Base-by-base conservation (phyloP, 2,888 invertebrate genomes). In the Malthinus flaveolus region DNA sequence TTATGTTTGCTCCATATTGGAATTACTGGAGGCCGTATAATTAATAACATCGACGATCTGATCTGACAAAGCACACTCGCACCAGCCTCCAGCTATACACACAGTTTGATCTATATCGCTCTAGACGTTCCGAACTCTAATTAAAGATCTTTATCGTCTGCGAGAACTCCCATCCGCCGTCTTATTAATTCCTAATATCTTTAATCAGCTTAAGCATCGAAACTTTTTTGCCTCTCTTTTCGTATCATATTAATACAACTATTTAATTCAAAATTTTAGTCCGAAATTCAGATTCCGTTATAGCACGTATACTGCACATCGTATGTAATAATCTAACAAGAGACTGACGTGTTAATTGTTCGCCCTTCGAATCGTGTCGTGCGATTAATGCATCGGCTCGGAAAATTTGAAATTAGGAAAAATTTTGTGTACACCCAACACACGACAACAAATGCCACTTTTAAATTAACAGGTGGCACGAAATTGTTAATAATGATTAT, bases 161-260 rank as follows among this genome's bases (percentile, higher is more conserved):
- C 72, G 72, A 74, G 74, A 74, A 75, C 71, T 75, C 72, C 73
- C 75, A 75, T 74, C 72, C 71, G 64, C 66, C 70, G 71, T 71
- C 73, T 75, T 76, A 75, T 75, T 76, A 75, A 76, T 75, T 76
- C 73, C 73, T 75, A 75, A 75, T 75, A 74, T 71, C 70, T 71
- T 71, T 73, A 71, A 73, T 72, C 71, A 67, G 48, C 57, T 47
- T 49, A 64, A 66, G 67, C 62, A 73, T 73, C 73, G 68, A 2
- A 68, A 69, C 69, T 73, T 72, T 71, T 70, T 33, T 52, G 49
- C 39, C 37, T 52, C 55, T 59, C 51, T 48, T 49, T 55, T 55
- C 23, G 23, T 23, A 23, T 23, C 23, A 23, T 23, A 23, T 23
- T 23, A 23, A 23, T 23, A 23, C 23, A 23, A 23, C 23, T 23